Conservation (phyloP, 1,140 invertebrate species). For the Acromyrmex heyeri region DNA sequence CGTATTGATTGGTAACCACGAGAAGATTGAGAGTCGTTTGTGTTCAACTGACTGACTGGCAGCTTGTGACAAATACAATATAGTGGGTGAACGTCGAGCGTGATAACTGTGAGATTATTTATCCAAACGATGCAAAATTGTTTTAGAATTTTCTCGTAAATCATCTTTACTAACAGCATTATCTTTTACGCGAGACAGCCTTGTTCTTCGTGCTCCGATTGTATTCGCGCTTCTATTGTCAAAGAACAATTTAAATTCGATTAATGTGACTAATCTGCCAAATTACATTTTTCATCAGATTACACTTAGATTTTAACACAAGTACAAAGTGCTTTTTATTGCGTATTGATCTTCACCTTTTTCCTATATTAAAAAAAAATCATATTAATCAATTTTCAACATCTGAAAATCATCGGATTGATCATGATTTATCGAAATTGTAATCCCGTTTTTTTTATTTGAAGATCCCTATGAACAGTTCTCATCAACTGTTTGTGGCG, state of each 20-base stretch:
- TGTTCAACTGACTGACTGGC: conserved; percentile 3
- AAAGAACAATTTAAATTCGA: conserved; percentile 13
- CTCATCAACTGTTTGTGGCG: too few species aligned
- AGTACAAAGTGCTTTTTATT: too few species aligned
- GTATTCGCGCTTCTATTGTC: not conserved
- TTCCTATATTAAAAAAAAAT: too few species aligned
- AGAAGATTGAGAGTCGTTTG: conserved; percentile 37
- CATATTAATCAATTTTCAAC: too few species aligned
- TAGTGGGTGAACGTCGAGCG: not conserved
- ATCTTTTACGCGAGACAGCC: not conserved
- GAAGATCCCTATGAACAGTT: too few species aligned
- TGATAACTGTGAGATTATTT: conserved; percentile 41
- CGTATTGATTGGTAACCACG: not conserved
- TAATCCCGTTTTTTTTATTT: too few species aligned
- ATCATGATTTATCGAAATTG: too few species aligned
- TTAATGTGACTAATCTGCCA: not conserved
- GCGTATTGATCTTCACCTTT: too few species aligned
- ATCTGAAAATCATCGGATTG: too few species aligned
- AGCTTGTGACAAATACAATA: conserved; percentile 27
- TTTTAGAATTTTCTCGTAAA: not conserved
- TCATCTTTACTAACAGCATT: not conserved
- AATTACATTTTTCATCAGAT: conserved; percentile 23
- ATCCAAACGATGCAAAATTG: not conserved
- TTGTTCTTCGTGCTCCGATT: not conserved
- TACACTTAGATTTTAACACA: too few species aligned